Evolutionary conservation across 1,140 invertebrate species (phyloP).

Genomic region (Tenebrio molitor): DNA sequence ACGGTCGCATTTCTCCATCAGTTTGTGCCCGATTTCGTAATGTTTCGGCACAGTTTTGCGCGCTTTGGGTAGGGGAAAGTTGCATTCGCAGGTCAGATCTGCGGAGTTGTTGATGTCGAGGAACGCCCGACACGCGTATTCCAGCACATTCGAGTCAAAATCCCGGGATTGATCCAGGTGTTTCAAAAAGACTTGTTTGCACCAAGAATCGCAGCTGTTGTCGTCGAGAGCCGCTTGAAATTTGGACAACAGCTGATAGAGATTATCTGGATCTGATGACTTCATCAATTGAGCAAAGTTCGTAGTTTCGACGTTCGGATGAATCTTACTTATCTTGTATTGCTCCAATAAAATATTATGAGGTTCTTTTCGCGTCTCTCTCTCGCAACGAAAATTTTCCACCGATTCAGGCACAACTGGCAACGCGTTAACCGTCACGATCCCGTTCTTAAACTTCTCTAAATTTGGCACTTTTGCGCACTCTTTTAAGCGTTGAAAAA

Average conservation of each 20-base stretch:
- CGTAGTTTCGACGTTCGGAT: slow-evolving; percentile 52
- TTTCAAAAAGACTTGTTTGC: slow-evolving; percentile 14
- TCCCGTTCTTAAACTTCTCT: slow-evolving; percentile 54
- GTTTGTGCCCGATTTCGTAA: slow-evolving; percentile 52
- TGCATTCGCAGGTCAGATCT: slow-evolving; percentile 57
- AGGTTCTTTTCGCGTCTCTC: slow-evolving; percentile 24
- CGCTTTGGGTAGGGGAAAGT: slow-evolving; percentile 61
- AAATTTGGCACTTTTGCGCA: slow-evolving; percentile 46
- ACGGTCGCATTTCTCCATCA: slow-evolving; percentile 48
- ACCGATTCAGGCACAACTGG: slow-evolving; percentile 39
- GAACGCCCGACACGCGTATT: slow-evolving; percentile 56
- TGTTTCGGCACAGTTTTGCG: slow-evolving; percentile 51
- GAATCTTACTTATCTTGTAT: slow-evolving; percentile 55
- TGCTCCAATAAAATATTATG: slow-evolving; percentile 48
- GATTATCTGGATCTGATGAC: too few species aligned
- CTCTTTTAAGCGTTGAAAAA: slow-evolving; percentile 57
- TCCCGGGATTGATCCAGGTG: background rate
- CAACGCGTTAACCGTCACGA: slow-evolving; percentile 49
- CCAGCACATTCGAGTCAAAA: slow-evolving; percentile 12
- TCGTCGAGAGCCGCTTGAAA: slow-evolving; percentile 32
- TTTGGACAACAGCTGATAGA: background rate
- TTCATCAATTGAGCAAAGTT: slow-evolving; percentile 47
- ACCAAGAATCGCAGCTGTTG: slow-evolving; percentile 12
- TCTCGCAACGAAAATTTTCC: slow-evolving; percentile 21
- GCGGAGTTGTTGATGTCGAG: slow-evolving; percentile 48